Base-by-base conservation (phyloP, 2,888 invertebrate genomes). In the Ectemnius continuus region DNA sequence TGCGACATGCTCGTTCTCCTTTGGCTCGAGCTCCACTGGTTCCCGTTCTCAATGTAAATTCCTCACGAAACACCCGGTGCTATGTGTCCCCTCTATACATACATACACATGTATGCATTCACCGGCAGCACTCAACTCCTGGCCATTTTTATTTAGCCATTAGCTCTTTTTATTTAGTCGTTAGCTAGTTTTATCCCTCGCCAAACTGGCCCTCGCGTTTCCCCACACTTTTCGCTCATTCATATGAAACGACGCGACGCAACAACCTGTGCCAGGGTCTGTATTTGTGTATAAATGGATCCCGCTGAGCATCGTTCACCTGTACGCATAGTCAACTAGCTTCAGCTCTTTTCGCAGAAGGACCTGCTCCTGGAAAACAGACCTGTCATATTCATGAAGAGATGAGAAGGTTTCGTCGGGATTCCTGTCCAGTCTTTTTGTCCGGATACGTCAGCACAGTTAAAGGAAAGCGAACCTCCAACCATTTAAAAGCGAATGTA, bases 211-310 rank as follows among this genome's bases (percentile, higher is more conserved):
- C 23, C 3, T 78, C 76, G 83, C 16, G 66, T 70, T 68, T 67
- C 74, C 69, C 70, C 67, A 73, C 80, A 76, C 78, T 80, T 82
- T 82, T 75, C 83, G 71, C 68, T 73, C 76, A 76, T 82, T 80
- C 73, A 73, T 68, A 68, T 72, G 36, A 36, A 72, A 78, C 72
- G 63, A 60, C 68, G 48, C 28, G 63, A 69, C 61, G 73, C n/a
- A n/a, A n/a, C n/a, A n/a, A n/a, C n/a, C n/a, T n/a, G n/a, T n/a
- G n/a, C n/a, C n/a, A n/a, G n/a, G n/a, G n/a, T n/a, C n/a, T n/a
- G n/a, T n/a, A n/a, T n/a, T n/a, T n/a, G n/a, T 58, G 16, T 3
- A 61, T n/a, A 47, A 70, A 68, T 67, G 23, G 23, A 23, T 36
- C 36, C 36, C 11, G 36, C 36, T 6, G 36, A 6, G 36, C 36